Conservation (phyloP, 2,888 invertebrate genomes). For the Drosophila macrospina region DNA sequence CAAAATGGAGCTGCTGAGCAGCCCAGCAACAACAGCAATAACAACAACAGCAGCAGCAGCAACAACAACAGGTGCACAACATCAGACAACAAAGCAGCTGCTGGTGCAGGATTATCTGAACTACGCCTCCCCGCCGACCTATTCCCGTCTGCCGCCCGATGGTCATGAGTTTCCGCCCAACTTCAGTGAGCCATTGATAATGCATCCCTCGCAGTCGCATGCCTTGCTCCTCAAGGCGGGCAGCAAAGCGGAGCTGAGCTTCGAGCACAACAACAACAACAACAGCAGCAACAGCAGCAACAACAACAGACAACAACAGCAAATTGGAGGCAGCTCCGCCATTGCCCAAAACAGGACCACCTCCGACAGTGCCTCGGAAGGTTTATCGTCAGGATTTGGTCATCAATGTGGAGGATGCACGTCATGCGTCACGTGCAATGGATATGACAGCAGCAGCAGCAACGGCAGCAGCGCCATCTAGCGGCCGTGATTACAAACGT, state of each 20-base stretch:
- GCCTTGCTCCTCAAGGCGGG: conserved; percentile 55
- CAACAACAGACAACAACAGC: conserved; percentile 30
- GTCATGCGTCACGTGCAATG: conserved; percentile 48
- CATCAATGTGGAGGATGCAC: conserved; percentile 83
- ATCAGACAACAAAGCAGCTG: conserved; percentile 76
- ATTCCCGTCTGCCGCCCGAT: conserved; percentile 85
- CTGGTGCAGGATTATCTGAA: conserved; percentile 84
- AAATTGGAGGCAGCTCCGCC: conserved; percentile 80
- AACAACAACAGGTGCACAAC: conserved; percentile 43
- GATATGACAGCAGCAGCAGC: conserved; percentile 12
- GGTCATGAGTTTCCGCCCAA: conserved; percentile 86
- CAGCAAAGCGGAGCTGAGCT: conserved; percentile 47
- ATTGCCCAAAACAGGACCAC: conserved; percentile 84
- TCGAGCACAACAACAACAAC: conserved; percentile 55
- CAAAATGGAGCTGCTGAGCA: conserved; percentile 84
- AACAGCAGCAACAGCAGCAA: conserved; percentile 39
- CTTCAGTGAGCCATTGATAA: conserved; percentile 85
- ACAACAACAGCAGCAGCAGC: conserved; percentile 38
- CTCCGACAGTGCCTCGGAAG: conserved; percentile 83
- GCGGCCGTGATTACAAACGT: conserved; percentile 78
- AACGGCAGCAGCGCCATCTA: conserved; percentile 31
- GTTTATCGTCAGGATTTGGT: conserved; percentile 85
- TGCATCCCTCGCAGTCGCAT: conserved; percentile 75
- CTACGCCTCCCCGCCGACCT: conserved; percentile 84
- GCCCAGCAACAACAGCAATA: conserved; percentile 60